Evolutionary conservation across 2,113 vertebrate species (phyloP).

Genomic region (Glaucomys volans): DNA sequence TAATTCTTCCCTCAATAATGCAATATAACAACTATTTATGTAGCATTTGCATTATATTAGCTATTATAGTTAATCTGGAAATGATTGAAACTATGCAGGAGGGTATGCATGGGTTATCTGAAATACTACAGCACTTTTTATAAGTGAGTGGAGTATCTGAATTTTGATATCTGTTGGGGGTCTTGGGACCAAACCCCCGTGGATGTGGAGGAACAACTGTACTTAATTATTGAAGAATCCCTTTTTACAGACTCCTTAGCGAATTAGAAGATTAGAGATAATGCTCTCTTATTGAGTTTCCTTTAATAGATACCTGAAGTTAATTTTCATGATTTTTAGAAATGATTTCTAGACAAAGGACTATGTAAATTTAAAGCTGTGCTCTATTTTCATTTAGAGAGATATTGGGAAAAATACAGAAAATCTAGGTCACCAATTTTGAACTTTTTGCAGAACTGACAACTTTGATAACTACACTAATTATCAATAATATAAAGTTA

Average conservation of each 20-base stretch:
- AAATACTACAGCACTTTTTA: background rate
- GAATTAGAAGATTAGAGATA: constrained; percentile 18
- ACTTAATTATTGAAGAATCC: background rate
- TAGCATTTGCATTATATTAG: background rate
- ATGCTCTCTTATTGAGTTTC: constrained; percentile 7
- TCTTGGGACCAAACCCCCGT: background rate
- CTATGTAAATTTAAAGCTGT: background rate
- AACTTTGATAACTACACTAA: background rate
- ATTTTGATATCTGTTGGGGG: background rate
- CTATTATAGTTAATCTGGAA: background rate
- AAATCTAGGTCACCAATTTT: constrained; percentile 47
- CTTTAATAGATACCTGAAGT: background rate
- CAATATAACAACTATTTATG: background rate
- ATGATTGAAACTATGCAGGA: background rate
- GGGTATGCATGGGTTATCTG: background rate
- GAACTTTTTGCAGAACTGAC: constrained; percentile 7
- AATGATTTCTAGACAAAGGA: background rate
- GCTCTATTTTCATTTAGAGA: constrained; percentile 43
- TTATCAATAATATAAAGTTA: background rate
- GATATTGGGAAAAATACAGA: background rate
- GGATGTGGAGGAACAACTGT: background rate
- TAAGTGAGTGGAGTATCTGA: background rate
- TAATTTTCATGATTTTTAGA: constrained; percentile 36
- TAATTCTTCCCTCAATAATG: background rate
- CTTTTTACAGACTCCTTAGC: constrained; percentile 39